Evolutionary conservation across 2,888 invertebrate species (phyloP).

Genomic region (Eupeodes latifasciatus): DNA sequence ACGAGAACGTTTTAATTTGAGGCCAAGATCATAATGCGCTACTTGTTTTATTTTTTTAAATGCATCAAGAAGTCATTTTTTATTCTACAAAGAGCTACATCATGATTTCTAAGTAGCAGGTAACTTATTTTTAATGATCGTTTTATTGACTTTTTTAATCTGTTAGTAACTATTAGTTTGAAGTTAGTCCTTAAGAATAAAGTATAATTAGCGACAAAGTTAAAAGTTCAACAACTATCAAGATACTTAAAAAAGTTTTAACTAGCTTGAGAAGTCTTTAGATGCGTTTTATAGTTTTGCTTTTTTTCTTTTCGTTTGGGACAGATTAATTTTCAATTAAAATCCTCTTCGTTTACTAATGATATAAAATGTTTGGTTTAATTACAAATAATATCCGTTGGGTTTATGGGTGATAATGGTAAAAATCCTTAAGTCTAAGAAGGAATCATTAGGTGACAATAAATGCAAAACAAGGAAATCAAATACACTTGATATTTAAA

Average conservation of each 20-base stretch:
- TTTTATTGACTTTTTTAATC: conserved; percentile 1
- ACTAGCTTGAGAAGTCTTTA: background rate
- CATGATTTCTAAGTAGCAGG: background rate
- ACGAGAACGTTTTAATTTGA: conserved; percentile 47
- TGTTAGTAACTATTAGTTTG: background rate
- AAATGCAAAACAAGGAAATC: too few species aligned
- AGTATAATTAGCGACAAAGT: background rate
- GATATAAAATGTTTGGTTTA: too few species aligned
- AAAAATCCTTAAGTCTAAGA: too few species aligned
- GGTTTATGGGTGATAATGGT: too few species aligned
- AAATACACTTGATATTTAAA: too few species aligned
- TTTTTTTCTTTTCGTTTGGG: too few species aligned
- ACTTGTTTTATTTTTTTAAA: conserved; percentile 51
- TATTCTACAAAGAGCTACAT: background rate
- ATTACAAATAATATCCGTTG: too few species aligned
- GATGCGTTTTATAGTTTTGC: background rate
- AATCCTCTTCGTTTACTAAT: too few species aligned
- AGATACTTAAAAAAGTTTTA: background rate
- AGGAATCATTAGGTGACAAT: too few species aligned
- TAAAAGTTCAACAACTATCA: background rate
- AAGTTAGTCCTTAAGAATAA: background rate
- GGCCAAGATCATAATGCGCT: conserved; percentile 17
- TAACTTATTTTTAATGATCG: background rate
- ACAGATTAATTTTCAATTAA: too few species aligned
- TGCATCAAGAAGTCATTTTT: background rate